Conservation (phyloP, 53 echinoderm and acorn worm species). For the Pentamera pediparva region DNA sequence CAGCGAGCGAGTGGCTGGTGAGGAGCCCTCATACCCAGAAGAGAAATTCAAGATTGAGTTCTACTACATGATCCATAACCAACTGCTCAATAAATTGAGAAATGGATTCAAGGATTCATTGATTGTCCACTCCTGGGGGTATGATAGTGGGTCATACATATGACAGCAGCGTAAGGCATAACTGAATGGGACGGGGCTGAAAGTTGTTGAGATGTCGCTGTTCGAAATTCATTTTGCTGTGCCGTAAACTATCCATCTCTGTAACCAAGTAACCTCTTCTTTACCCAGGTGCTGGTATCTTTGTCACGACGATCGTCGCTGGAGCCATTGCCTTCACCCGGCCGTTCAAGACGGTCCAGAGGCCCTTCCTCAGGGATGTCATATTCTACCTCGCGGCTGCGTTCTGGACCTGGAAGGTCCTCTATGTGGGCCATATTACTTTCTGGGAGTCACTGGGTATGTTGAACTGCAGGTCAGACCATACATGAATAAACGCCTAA, state of each 20-base stretch:
- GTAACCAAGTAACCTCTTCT: background rate
- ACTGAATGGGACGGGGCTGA: too few relatives aligned
- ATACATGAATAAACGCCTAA: too few relatives aligned
- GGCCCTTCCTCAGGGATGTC: slow-evolving; percentile 82
- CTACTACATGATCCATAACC: too few relatives aligned
- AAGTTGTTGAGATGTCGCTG: too few relatives aligned
- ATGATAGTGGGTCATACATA: too few relatives aligned
- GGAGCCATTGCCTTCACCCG: slow-evolving; percentile 72
- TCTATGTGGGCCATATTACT: slow-evolving; percentile 58
- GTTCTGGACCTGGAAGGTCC: slow-evolving; percentile 80
- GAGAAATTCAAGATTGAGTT: too few relatives aligned
- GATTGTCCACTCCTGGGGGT: too few relatives aligned
- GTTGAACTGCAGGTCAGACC: background rate
- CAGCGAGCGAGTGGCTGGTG: too few relatives aligned
- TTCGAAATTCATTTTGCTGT: background rate
- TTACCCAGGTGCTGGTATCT: slow-evolving; percentile 90
- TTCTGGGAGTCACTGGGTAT: slow-evolving; percentile 70
- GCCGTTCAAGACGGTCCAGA: slow-evolving; percentile 84
- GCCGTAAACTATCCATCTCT: background rate
- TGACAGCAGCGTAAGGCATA: too few relatives aligned
- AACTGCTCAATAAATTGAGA: too few relatives aligned
- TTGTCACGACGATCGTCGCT: slow-evolving; percentile 90
- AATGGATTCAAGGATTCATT: too few relatives aligned
- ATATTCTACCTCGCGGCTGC: slow-evolving; percentile 91
- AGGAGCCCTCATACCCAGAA: too few relatives aligned